Evolutionary conservation across 2,797 vertebrate species (phyloP).

Genomic region (Chromobotia macracanthus): DNA sequence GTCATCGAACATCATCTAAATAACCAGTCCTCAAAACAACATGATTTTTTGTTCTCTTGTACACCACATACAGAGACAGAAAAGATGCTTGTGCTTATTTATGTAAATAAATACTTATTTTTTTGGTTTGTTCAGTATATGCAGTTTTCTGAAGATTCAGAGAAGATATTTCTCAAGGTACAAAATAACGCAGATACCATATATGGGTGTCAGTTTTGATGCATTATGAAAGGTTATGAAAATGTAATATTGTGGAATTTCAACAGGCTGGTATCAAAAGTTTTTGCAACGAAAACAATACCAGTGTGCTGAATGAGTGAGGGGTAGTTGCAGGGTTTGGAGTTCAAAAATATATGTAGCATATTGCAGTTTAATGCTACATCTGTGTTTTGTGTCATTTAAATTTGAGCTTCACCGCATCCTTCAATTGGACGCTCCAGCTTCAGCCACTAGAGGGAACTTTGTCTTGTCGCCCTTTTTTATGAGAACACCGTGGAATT

Average conservation of each 20-base stretch:
- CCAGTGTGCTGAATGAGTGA: too few species aligned
- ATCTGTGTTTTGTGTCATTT: too few species aligned
- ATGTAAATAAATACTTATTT: constrained; percentile 60
- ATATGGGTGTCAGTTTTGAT: constrained; percentile 6
- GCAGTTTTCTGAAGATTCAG: constrained; percentile 52
- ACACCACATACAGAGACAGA: constrained; percentile 39
- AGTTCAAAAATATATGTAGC: too few species aligned
- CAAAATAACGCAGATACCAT: not conserved
- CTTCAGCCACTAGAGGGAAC: not conserved
- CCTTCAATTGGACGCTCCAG: not conserved
- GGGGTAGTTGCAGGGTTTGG: too few species aligned
- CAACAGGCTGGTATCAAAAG: too few species aligned
- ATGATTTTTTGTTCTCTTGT: not conserved
- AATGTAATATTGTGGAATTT: not conserved
- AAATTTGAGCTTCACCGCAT: too few species aligned
- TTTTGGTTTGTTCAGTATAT: constrained; percentile 4
- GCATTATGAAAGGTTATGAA: not conserved
- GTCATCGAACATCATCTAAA: constrained; percentile 2
- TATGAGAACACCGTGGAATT: not conserved
- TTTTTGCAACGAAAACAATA: too few species aligned
- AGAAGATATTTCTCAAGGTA: constrained; percentile 51
- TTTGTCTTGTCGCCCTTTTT: too few species aligned
- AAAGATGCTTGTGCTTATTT: constrained; percentile 30
- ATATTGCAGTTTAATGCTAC: too few species aligned
- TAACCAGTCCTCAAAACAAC: not conserved